Evolutionary conservation across 2,888 invertebrate genomes (phyloP), one percentile per base, ranked within the genome.

Genomic region (Holacanthella duospinosa): DNA sequence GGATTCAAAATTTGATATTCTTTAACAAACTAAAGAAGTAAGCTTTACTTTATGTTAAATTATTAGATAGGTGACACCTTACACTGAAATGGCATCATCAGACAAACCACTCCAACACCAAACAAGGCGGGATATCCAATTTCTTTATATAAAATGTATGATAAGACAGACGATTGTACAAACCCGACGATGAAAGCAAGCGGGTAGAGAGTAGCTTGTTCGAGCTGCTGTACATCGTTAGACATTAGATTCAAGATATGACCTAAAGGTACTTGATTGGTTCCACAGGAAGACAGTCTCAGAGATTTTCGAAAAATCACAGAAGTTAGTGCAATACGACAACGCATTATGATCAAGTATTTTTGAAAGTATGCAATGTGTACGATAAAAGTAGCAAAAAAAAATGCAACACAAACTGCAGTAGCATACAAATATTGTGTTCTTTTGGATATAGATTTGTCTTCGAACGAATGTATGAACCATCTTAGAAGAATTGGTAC

Each of bases 141-240:
- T 75, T 86, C 84, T 43, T 78, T 77, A 80, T 87, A 93, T 82
- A 91, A 84, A 64, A 93, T 83, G 76, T 84, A 86, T 1, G 88
- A 85, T 69, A 91, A 85, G 68, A 90, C 83, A 56, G 86, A 77
- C 0, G 91, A 87, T 72, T 93, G 88, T 24, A 91, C 75, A 0
- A 93, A 89, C 0, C 91, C 93, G 66, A 93, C 86, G 89, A 93
- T 92, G 29, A 93, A 80, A 76, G 89, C 94, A 78, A 94, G 93
- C 12, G 92, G 16, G 6, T 93, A 79, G 76, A 94, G 89, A 71
- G 91, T 84, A 12, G 36, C 36, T 2, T 16, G 3, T 36, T 57
- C 57, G 3, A 21, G 19, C 62, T 88, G 84, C 74, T 88, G 89
- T 69, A 95, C 90, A 77, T 96, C 96, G 75, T 95, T 96, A 0